phyloP scores from a whole-genome alignment of 2,888 invertebrate genomes.

The Capitulum mitella region DNA sequence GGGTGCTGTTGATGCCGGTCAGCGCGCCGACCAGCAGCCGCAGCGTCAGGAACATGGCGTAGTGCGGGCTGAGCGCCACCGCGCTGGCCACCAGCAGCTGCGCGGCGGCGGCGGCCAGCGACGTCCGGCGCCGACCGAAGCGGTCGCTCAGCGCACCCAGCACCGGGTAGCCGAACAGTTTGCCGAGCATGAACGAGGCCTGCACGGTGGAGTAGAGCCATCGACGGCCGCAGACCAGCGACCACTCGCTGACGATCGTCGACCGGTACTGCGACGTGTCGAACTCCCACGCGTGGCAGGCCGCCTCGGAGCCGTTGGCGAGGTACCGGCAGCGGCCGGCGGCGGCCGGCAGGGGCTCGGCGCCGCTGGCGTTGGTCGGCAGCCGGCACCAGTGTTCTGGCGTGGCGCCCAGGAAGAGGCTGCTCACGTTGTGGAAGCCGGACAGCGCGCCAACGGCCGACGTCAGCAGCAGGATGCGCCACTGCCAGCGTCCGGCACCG shows the following conservation, averaged over 20 bases:
- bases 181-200: constrained; percentile 33
- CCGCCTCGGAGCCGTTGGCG: background rate
- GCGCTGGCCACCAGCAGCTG: constrained; percentile 33
- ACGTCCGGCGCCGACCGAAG: constrained; percentile 31
- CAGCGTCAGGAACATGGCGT: constrained; percentile 35
- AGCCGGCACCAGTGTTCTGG: constrained; percentile 12
- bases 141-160: constrained; percentile 33
- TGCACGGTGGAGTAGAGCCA: constrained; percentile 34
- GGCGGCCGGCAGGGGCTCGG: background rate
- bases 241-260: constrained; percentile 26
- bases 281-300: background rate
- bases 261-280: background rate
- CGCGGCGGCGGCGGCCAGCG: constrained; percentile 32
- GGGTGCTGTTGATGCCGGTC: background rate
- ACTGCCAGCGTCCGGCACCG: constrained; percentile 27
- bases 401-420: constrained; percentile 28
- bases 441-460: constrained; percentile 27
- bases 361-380: too few species aligned
- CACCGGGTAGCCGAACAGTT: constrained; percentile 32
- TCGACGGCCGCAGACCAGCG: constrained; percentile 33
- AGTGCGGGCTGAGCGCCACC: constrained; percentile 35
- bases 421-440: constrained; percentile 25
- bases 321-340: background rate
- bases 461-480: constrained; percentile 28
- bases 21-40: constrained; percentile 32